These are phyloP conservation scores for Palythoa caribaeorum DNA, from an alignment of 92 coral and sea anemone genomes.

Conservation along the genomic window DNA sequence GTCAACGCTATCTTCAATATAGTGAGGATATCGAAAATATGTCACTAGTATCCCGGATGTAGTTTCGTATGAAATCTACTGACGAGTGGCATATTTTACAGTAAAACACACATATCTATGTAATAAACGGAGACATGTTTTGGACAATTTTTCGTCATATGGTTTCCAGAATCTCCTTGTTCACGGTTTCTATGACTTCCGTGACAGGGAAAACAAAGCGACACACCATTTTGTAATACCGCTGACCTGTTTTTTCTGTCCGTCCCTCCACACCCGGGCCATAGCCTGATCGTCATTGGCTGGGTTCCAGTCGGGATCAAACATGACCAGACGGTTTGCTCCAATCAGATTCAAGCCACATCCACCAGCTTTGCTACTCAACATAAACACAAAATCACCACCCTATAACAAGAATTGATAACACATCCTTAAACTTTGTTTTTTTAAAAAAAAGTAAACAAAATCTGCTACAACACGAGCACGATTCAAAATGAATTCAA, in stretches of 20 bases:
- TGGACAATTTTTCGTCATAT: too few species aligned
- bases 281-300: constrained; percentile 99
- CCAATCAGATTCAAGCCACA: constrained; percentile 97
- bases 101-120: too few species aligned
- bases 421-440: neutral
- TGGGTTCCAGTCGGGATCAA: constrained; percentile 99
- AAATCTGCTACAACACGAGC: neutral
- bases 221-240: too few species aligned
- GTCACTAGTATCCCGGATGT: too few species aligned
- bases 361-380: constrained; percentile 98
- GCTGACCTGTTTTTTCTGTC: constrained; percentile 92
- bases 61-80: too few species aligned
- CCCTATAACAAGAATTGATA: constrained; percentile 53
- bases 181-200: neutral
- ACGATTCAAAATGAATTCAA: neutral
- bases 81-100: too few species aligned
- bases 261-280: constrained; percentile 98
- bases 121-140: too few species aligned
- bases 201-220: neutral
- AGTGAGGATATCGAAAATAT: too few species aligned
- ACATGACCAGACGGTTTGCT: constrained; percentile 97
- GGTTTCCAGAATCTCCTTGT: too few species aligned
- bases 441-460: neutral
- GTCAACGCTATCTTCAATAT: too few species aligned
- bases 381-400: constrained; percentile 94